These are phyloP conservation scores for Saturnia pavonia DNA, from an alignment of 2,888 invertebrate genomes.

Conservation along the genomic window DNA sequence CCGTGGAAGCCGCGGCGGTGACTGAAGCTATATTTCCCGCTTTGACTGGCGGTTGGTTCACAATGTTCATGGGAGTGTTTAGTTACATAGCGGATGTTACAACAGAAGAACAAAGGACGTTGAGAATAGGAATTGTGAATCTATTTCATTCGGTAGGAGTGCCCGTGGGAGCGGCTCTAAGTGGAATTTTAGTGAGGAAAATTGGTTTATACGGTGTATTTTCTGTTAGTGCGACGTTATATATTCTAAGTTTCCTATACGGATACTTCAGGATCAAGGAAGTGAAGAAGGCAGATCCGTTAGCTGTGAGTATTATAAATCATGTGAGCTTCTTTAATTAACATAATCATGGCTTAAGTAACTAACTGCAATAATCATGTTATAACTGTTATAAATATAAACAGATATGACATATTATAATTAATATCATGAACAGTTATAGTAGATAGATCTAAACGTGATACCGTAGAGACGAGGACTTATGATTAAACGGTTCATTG, in stretches of 20 bases:
- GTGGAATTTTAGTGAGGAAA: conserved; percentile 88
- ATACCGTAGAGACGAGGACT: conserved; percentile 33
- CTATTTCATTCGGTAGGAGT: conserved; percentile 94
- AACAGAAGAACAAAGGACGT: conserved; percentile 90
- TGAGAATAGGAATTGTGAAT: conserved; percentile 93
- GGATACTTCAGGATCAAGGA: conserved; percentile 88
- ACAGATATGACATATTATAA: conserved; percentile 1
- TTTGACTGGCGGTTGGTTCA: conserved; percentile 92
- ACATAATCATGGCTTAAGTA: background rate
- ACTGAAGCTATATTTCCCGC: conserved; percentile 92
- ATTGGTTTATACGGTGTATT: conserved; percentile 93
- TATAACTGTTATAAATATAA: background rate
- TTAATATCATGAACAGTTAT: conserved; percentile 8
- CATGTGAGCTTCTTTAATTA: conserved; percentile 1
- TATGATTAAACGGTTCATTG: conserved; percentile 51
- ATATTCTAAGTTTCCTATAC: conserved; percentile 88
- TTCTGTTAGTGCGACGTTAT: conserved; percentile 87
- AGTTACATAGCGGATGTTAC: conserved; percentile 95
- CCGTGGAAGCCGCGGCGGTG: conserved; percentile 90
- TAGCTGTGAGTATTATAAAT: conserved; percentile 59
- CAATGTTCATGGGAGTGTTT: conserved; percentile 95
- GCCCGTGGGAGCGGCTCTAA: conserved; percentile 93
- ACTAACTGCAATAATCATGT: background rate
- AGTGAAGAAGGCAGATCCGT: conserved; percentile 69
- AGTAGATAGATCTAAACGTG: conserved; percentile 31